phyloP scores from a whole-genome alignment of 2,113 vertebrate species.

The Rissa tridactyla region DNA sequence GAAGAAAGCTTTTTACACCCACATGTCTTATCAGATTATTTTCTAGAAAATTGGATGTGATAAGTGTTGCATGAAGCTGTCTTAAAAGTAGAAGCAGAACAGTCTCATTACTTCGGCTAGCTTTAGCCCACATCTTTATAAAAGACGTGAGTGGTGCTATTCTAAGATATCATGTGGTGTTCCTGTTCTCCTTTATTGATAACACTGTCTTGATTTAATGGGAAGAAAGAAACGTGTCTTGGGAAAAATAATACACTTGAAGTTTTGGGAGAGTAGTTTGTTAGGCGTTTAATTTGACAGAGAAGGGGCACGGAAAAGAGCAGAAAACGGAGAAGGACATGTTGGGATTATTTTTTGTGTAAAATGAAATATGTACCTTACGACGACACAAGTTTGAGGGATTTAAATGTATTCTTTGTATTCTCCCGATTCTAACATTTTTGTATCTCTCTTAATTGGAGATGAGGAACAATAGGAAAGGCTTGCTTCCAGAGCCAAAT shows the following conservation, averaged over 20 bases:
- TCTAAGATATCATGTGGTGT: background rate
- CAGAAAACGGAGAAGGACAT: background rate
- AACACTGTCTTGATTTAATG: background rate
- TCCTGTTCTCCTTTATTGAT: background rate
- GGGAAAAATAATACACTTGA: background rate
- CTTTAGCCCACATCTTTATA: background rate
- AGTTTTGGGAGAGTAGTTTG: background rate
- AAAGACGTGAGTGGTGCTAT: background rate
- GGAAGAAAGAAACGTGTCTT: background rate
- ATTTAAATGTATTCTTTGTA: background rate
- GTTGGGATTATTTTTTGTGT: background rate
- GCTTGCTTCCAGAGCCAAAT: conserved; percentile 92
- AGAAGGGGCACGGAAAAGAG: background rate
- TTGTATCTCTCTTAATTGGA: conserved; percentile 63
- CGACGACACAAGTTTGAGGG: background rate
- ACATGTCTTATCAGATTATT: conserved; percentile 3
- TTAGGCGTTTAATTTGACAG: background rate
- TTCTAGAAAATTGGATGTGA: conserved; percentile 1
- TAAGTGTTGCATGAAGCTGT: background rate
- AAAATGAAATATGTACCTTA: background rate
- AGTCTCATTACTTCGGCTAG: background rate
- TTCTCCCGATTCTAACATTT: background rate
- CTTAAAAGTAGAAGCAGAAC: background rate
- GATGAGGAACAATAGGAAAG: conserved; percentile 92
- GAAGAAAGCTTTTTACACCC: conserved; percentile 13